These are phyloP conservation scores for Pentalonia nigronervosa DNA, from an alignment of 1,140 invertebrate genomes.

Conservation along the genomic window DNA sequence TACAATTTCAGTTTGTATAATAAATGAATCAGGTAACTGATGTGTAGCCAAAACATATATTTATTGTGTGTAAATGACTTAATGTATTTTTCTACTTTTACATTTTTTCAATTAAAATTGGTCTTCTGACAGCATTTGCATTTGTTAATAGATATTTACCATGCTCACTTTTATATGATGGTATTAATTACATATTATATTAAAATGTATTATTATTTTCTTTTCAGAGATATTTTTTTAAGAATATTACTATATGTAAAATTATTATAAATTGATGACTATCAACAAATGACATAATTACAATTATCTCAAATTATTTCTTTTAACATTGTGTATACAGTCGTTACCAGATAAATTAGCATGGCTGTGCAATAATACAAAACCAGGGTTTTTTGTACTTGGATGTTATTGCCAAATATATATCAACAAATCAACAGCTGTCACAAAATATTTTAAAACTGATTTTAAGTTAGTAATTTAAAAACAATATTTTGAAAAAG, in stretches of 20 bases:
- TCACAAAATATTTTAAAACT: no score
- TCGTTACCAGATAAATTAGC: no score
- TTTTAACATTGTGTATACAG: neutral
- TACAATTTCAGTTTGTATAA: neutral
- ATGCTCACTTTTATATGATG: conserved; percentile 29
- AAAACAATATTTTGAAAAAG: no score
- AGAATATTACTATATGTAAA: neutral
- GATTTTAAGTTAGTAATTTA: no score
- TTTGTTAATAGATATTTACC: neutral
- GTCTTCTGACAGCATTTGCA: neutral
- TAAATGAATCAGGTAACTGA: neutral
- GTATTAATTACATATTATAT: conserved; percentile 7
- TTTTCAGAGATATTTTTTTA: conserved; percentile 28
- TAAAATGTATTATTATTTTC: neutral
- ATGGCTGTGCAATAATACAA: no score
- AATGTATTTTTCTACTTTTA: conserved; percentile 56
- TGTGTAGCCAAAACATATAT: neutral
- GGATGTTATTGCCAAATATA: no score
- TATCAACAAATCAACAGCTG: no score
- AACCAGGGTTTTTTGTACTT: no score
- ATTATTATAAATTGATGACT: neutral
- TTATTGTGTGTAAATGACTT: conserved; percentile 23
- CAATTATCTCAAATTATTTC: neutral
- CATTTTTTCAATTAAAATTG: conserved; percentile 25
- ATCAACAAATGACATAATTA: neutral